Evolutionary conservation across 2,797 vertebrate genomes (phyloP).

Genomic region (Huso huso): DNA sequence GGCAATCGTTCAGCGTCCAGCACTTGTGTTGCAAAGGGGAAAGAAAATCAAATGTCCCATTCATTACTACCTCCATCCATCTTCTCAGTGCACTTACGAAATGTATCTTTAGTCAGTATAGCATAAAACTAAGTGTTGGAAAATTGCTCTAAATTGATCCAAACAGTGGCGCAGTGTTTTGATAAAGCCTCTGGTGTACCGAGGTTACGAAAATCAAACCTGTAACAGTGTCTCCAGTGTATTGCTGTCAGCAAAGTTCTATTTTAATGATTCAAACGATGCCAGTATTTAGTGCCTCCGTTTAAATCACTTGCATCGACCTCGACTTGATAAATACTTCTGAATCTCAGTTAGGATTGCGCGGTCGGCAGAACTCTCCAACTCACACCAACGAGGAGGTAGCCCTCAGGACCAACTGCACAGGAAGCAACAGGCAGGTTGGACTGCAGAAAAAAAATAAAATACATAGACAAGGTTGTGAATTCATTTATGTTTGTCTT

Average conservation of each 20-base stretch:
- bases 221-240: constrained; percentile 18
- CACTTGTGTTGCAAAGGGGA: background rate
- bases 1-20: background rate
- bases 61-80: background rate
- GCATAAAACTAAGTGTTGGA: background rate
- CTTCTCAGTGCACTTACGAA: constrained; percentile 6
- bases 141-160: background rate
- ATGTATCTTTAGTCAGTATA: background rate
- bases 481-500: too few species aligned
- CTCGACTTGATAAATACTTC: too few species aligned
- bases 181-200: background rate
- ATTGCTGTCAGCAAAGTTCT: constrained; percentile 3
- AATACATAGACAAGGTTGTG: too few species aligned
- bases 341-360: too few species aligned
- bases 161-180: background rate
- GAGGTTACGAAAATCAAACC: background rate
- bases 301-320: too few species aligned
- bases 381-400: too few species aligned
- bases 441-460: too few species aligned
- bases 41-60: background rate
- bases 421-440: too few species aligned
- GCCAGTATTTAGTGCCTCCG: too few species aligned
- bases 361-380: too few species aligned
- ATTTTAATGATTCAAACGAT: too few species aligned
- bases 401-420: too few species aligned